Evolutionary conservation across 2,888 invertebrate genomes (phyloP), one percentile per base, ranked within the genome.

Genomic region (Tiphia femorata): DNA sequence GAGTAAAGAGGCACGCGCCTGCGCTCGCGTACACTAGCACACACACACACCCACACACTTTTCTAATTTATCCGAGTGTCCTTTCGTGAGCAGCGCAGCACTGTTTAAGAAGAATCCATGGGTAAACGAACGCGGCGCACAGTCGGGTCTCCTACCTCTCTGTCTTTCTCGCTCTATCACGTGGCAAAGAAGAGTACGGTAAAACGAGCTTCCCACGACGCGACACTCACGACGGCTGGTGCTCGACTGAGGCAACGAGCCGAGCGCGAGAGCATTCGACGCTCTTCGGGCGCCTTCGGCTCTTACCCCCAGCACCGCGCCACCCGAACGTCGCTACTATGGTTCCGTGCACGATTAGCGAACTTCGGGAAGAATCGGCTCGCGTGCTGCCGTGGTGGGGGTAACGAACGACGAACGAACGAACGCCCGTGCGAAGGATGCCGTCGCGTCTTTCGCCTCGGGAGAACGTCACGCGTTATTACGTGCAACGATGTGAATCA

Each of bases 191-290:
- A 49, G n/a, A n/a, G n/a, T n/a, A n/a, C n/a, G n/a, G 43, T 51
- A 41, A 19, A 50, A 59, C 56, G 35, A 55, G 37, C 33, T n/a
- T 50, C 21, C 38, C 43, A 14, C 53, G 61, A 64, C 43, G n/a
- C 64, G 50, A 60, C 46, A 65, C 65, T 70, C 37, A 64, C 74
- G 73, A 49, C 65, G 72, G 67, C 64, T 73, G 65, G 54, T 64
- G 69, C 65, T 64, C 59, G 64, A 76, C 76, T 76, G 66, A 53
- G 46, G 48, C 54, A 12, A 46, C 37, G 58, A 49, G 27, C 52
- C 61, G 57, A 56, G 51, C 48, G 49, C 60, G 48, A n/a, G n/a
- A n/a, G 52, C 55, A 55, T 48, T 56, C 65, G 68, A 64, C 61
- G 66, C 65, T 63, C 63, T 73, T 69, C 72, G 75, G 58, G 42